Evolutionary conservation across 1,140 invertebrate genomes (phyloP).

Genomic region (Stegodyphus dumicola): DNA sequence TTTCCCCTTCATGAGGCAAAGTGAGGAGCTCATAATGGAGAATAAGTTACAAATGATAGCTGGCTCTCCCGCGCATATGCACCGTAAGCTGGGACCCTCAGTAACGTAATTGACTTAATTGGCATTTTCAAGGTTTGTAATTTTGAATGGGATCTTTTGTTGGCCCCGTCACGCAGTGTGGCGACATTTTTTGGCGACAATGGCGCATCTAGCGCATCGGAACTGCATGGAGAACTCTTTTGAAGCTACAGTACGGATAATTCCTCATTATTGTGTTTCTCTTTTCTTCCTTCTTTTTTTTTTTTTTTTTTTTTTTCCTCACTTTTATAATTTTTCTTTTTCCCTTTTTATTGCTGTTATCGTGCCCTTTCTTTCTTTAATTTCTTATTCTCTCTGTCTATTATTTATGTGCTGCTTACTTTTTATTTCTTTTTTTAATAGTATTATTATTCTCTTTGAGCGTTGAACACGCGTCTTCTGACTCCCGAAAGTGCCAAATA

Average conservation of each 20-base stretch:
- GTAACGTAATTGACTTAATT: conserved; percentile 52
- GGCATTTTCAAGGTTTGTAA: conserved; percentile 56
- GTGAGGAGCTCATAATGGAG: not conserved
- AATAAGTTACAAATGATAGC: conserved; percentile 36
- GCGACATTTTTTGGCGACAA: conserved; percentile 56
- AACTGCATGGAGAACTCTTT: conserved; percentile 39
- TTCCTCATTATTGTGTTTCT: conserved; percentile 46
- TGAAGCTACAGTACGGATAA: conserved; percentile 34
- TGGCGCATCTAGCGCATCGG: conserved; percentile 48
- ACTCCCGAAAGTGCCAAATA: conserved; percentile 48
- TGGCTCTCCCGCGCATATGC: not conserved
- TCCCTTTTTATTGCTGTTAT: not conserved
- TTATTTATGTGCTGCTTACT: conserved; percentile 36
- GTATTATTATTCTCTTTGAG: not conserved
- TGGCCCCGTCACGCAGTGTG: conserved; percentile 41
- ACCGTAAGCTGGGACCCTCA: not conserved
- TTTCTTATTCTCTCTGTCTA: conserved; percentile 34
- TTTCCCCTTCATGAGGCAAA: not conserved
- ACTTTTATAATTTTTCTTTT: not conserved
- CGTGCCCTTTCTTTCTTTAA: conserved; percentile 44
- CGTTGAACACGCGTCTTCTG: conserved; percentile 36
- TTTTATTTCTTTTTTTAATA: conserved; percentile 19
- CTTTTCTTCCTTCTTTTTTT: not conserved
- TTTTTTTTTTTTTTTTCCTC: conserved; percentile 9
- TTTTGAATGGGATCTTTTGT: conserved; percentile 43